Conservation (phyloP, 2,888 invertebrate genomes). For the Andrena camellia region DNA sequence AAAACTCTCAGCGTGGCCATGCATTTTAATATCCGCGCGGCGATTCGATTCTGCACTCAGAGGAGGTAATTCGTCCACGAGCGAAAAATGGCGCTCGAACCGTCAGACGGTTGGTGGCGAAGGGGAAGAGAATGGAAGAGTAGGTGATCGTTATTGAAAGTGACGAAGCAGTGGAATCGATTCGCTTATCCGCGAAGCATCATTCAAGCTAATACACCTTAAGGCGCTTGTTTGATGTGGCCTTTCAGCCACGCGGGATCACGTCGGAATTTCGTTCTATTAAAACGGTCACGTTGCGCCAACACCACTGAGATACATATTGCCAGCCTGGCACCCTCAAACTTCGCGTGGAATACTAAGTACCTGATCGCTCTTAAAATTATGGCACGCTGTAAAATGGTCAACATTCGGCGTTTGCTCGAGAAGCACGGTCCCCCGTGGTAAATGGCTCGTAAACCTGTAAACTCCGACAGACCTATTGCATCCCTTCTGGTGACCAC, state of each 20-base stretch:
- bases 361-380: background rate
- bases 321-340: background rate
- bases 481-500: background rate
- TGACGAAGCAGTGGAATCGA: background rate
- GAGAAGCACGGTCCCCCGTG: background rate
- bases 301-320: constrained; percentile 5
- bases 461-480: constrained; percentile 1
- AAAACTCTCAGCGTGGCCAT: constrained; percentile 23
- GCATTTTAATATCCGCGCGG: constrained; percentile 42
- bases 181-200: background rate
- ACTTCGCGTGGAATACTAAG: background rate
- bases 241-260: background rate
- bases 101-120: background rate
- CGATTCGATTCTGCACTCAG: background rate
- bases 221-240: background rate
- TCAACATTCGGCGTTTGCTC: background rate
- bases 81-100: background rate
- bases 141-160: background rate
- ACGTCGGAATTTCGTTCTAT: constrained; percentile 16
- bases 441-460: constrained; percentile 16
- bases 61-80: background rate
- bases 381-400: constrained; percentile 8
- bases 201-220: too few species aligned
- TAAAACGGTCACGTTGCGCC: constrained; percentile 12
- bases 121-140: too few species aligned